phyloP scores from a whole-genome alignment of 1,140 invertebrate species.

The Venturia canescens region DNA sequence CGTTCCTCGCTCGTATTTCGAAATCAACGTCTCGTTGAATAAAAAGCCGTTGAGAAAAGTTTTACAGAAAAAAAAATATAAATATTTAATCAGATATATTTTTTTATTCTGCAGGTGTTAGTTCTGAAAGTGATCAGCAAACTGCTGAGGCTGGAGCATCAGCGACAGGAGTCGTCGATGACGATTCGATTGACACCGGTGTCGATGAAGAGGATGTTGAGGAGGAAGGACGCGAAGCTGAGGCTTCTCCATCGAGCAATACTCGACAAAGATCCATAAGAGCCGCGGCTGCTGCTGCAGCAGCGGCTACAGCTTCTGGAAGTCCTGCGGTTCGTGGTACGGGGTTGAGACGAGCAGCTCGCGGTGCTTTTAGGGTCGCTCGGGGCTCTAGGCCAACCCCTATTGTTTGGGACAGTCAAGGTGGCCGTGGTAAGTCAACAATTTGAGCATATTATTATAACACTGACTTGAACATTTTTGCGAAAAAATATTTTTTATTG shows the following conservation, averaged over 20 bases:
- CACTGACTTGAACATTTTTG: not conserved
- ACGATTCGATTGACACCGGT: constrained; percentile 68
- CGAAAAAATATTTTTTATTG: not conserved
- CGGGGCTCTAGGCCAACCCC: constrained; percentile 71
- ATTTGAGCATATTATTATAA: constrained; percentile 17
- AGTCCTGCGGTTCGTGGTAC: constrained; percentile 42
- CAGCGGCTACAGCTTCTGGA: constrained; percentile 44
- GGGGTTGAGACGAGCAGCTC: constrained; percentile 56
- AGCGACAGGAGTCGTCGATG: constrained; percentile 63
- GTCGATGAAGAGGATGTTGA: constrained; percentile 84
- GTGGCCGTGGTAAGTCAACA: constrained; percentile 57
- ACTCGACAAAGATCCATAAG: constrained; percentile 63
- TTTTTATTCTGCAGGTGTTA: constrained; percentile 70
- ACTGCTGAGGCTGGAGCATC: constrained; percentile 74
- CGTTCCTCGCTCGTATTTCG: too few species aligned
- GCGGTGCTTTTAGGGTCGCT: constrained; percentile 59
- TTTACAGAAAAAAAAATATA: not conserved
- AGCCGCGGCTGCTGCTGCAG: constrained; percentile 56
- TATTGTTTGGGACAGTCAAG: constrained; percentile 72
- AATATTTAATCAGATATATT: too few species aligned
- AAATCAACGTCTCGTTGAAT: too few species aligned
- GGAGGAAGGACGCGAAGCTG: constrained; percentile 74
- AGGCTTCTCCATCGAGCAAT: constrained; percentile 78
- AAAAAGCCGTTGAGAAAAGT: too few species aligned
- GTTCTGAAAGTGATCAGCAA: constrained; percentile 81